These are phyloP conservation scores for Dermatophagoides farinae DNA, from an alignment of 1,140 invertebrate genomes.

Conservation along the genomic window DNA sequence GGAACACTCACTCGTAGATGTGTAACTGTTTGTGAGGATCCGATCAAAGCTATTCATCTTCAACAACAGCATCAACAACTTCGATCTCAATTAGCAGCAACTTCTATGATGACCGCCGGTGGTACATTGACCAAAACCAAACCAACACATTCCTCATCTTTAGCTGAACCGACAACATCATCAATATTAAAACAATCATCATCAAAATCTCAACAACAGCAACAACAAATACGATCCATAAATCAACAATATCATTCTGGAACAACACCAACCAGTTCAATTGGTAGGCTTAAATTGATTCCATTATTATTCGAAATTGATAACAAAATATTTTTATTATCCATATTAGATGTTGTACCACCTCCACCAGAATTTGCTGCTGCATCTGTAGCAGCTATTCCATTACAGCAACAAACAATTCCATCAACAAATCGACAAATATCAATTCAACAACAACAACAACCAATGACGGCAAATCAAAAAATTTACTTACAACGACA, in stretches of 20 bases:
- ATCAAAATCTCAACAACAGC: not conserved
- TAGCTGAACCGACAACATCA: not conserved
- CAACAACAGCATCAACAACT: conserved; percentile 4
- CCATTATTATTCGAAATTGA: not conserved
- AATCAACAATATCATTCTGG: too few relatives aligned
- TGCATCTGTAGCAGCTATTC: not conserved
- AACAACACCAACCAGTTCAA: too few relatives aligned
- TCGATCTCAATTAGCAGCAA: not conserved
- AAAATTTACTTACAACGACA: not conserved
- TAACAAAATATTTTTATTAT: not conserved
- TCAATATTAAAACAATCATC: not conserved
- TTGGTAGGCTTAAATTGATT: not conserved
- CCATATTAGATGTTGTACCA: conserved; percentile 18
- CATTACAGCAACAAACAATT: not conserved
- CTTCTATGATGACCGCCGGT: not conserved
- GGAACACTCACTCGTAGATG: not conserved
- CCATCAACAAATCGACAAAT: too few relatives aligned
- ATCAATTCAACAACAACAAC: not conserved
- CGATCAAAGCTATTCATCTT: conserved; percentile 3
- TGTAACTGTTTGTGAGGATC: conserved; percentile 6
- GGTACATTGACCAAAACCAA: not conserved
- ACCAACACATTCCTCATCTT: not conserved
- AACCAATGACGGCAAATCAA: not conserved
- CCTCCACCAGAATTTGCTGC: conserved; percentile 22
- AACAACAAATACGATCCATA: not conserved